phyloP scores from a whole-genome alignment of 1,140 invertebrate genomes.

The Drosophila tristis region DNA sequence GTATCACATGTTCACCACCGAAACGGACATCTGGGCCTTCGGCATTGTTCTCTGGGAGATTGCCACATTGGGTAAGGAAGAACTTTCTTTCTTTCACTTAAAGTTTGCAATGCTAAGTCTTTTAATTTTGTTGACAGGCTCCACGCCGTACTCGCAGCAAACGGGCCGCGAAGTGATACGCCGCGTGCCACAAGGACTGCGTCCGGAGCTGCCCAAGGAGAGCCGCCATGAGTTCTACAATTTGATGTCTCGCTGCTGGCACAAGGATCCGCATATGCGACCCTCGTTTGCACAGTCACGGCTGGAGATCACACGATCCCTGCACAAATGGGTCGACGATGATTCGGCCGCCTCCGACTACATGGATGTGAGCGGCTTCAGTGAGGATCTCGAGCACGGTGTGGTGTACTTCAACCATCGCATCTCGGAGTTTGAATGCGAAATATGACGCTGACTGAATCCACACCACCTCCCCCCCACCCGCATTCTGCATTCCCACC shows the following conservation, averaged over 20 bases:
- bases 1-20: slow-evolving; percentile 91
- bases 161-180: slow-evolving; percentile 91
- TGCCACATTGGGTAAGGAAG: slow-evolving; percentile 88
- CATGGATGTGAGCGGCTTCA: slow-evolving; percentile 91
- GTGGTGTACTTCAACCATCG: slow-evolving; percentile 84
- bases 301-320: slow-evolving; percentile 86
- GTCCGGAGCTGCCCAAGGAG: slow-evolving; percentile 90
- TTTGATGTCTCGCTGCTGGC: slow-evolving; percentile 91
- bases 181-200: slow-evolving; percentile 90
- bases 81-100: neutral
- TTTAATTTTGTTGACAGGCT: slow-evolving; percentile 85
- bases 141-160: slow-evolving; percentile 92
- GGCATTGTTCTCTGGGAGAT: slow-evolving; percentile 95
- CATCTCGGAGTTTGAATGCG: slow-evolving; percentile 87
- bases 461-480: slow-evolving; percentile 26
- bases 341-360: slow-evolving; percentile 89
- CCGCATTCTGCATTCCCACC: slow-evolving; percentile 35
- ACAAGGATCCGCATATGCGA: slow-evolving; percentile 89
- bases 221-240: slow-evolving; percentile 90
- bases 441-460: slow-evolving; percentile 85
- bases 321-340: slow-evolving; percentile 86
- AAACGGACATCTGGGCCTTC: slow-evolving; percentile 94
- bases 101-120: neutral
- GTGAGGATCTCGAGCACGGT: slow-evolving; percentile 86
- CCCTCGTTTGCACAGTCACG: slow-evolving; percentile 90